Conservation (phyloP, 1,140 invertebrate genomes). For the Diorhabda sublineata region DNA sequence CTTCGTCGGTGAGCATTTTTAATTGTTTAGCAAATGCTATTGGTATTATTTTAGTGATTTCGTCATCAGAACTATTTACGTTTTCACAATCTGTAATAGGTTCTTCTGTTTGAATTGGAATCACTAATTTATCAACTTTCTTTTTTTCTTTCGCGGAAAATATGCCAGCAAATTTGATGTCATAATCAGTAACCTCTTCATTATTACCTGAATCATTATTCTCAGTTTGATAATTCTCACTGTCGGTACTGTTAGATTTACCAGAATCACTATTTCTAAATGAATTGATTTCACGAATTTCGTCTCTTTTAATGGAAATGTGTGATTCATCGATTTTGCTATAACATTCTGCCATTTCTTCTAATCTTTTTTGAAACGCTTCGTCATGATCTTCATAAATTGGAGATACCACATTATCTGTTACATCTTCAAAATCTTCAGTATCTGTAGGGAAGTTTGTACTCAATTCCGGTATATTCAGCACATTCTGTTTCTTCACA, state of each 20-base stretch:
- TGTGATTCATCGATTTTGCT: conserved; percentile 21
- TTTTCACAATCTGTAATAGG: conserved; percentile 42
- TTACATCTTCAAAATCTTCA: conserved; percentile 30
- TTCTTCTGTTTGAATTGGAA: conserved; percentile 21
- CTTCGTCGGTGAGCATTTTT: conserved; percentile 27
- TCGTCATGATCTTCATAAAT: conserved; percentile 15
- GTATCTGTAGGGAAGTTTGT: conserved; percentile 30
- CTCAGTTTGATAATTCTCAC: conserved; percentile 17
- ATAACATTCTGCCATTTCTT: conserved; percentile 24
- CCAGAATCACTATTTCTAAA: conserved; percentile 1
- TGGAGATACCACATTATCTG: conserved; percentile 13
- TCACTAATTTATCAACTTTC: background rate
- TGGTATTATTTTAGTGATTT: conserved; percentile 10
- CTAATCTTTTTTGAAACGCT: conserved; percentile 24
- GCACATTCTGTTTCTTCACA: conserved; percentile 17
- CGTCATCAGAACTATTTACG: conserved; percentile 32
- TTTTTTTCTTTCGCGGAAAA: background rate
- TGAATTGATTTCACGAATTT: background rate
- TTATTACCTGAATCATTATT: background rate
- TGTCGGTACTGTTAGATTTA: conserved; percentile 19
- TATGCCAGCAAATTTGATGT: conserved; percentile 19
- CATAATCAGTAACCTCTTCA: background rate
- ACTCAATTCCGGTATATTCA: conserved; percentile 29
- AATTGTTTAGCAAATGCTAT: conserved; percentile 16
- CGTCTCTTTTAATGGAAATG: background rate